phyloP scores from a whole-genome alignment of 37 sponge, comb jelly and placozoan genomes.

The Mnemiopsis leidyi region DNA sequence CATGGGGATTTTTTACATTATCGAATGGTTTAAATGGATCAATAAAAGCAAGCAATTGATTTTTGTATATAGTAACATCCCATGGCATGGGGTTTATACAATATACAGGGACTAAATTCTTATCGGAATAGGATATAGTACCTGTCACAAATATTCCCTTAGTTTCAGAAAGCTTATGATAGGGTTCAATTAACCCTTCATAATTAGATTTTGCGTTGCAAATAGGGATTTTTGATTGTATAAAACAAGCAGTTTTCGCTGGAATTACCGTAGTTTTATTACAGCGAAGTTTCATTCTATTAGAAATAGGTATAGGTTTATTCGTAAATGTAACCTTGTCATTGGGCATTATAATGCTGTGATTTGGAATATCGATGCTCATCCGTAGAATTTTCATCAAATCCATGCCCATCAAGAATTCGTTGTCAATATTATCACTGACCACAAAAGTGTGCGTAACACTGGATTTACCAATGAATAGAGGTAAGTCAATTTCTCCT shows the following conservation, averaged over 20 bases:
- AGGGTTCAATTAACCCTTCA: constrained; percentile 23
- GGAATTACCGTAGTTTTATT: background rate
- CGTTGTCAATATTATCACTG: constrained; percentile 11
- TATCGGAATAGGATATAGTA: background rate
- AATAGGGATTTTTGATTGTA: background rate
- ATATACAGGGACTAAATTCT: background rate
- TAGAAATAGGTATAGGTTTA: background rate
- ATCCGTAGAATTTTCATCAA: background rate
- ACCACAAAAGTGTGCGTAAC: background rate
- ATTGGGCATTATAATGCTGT: background rate
- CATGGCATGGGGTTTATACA: background rate
- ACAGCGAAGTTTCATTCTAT: background rate
- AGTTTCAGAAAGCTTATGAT: background rate
- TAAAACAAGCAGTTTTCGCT: background rate
- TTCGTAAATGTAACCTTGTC: background rate
- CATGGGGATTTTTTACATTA: background rate
- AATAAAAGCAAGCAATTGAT: constrained; percentile 20
- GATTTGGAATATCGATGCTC: background rate
- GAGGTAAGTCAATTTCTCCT: background rate
- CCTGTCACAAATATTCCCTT: background rate
- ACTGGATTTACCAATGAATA: background rate
- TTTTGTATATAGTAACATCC: constrained; percentile 21
- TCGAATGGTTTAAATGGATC: background rate
- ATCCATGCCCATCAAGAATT: constrained; percentile 36
- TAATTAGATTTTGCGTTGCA: background rate